Percentiles rank a stretch among this genome's conserved stretches.
Conservation (phyloP, 2,888 invertebrate genomes). For the Drosophila flavopinicola region DNA sequence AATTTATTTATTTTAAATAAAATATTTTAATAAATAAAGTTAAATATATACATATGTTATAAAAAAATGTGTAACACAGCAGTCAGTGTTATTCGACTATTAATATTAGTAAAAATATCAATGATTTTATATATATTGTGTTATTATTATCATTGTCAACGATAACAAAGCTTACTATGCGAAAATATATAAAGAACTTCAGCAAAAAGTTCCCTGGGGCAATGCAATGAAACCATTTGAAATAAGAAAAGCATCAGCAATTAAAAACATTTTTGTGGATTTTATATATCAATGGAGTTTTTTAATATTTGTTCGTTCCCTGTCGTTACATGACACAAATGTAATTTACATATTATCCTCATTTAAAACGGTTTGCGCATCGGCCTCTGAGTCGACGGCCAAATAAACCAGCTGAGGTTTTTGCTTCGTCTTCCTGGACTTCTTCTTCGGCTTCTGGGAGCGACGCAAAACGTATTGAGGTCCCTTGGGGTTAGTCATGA, state of each 20-base stretch:
- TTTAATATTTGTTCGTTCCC: neutral
- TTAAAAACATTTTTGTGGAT: neutral
- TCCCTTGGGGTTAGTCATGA: neutral
- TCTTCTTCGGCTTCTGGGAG: constrained; percentile 27
- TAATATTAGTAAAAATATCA: too few relatives aligned
- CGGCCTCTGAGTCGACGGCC: constrained; percentile 10
- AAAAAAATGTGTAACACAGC: too few relatives aligned
- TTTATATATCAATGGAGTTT: neutral
- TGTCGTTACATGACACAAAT: neutral
- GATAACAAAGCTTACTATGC: too few relatives aligned
- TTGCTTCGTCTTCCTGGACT: constrained; percentile 29
- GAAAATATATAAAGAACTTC: too few relatives aligned
- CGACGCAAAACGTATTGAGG: constrained; percentile 24
- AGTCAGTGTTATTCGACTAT: too few relatives aligned
- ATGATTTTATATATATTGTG: too few relatives aligned
- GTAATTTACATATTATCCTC: neutral
- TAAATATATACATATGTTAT: too few relatives aligned
- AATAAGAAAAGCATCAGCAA: neutral
- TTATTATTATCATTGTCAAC: too few relatives aligned
- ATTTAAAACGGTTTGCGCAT: neutral
- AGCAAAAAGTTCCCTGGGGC: too few relatives aligned
- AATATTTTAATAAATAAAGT: too few relatives aligned
- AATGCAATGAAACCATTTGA: too few relatives aligned
- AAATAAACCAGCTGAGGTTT: constrained; percentile 15
- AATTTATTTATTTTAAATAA: too few relatives aligned